Evolutionary conservation across 1,140 invertebrate species (phyloP).

Genomic region (Halictus rubicundus): DNA sequence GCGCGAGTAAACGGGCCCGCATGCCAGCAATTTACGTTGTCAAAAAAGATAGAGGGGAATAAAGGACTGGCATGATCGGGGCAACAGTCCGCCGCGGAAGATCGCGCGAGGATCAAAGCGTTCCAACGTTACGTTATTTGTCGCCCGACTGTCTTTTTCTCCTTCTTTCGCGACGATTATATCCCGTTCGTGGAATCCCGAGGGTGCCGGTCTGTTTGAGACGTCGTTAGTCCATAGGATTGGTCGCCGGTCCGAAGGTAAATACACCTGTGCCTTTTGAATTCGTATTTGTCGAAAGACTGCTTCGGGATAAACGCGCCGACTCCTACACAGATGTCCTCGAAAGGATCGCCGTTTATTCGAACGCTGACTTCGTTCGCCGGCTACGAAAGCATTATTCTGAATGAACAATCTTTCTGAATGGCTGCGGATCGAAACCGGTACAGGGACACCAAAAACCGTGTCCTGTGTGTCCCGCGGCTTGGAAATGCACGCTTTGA

Average conservation of each 20-base stretch:
- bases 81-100: background rate
- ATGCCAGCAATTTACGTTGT: slow-evolving; percentile 9
- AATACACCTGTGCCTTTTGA: slow-evolving; percentile 26
- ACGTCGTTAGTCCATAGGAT: slow-evolving; percentile 4
- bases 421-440: background rate
- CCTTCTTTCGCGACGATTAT: background rate
- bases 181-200: slow-evolving; percentile 21
- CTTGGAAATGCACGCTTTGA: too few species aligned
- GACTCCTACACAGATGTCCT: background rate
- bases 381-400: background rate
- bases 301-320: background rate
- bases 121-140: slow-evolving; percentile 35
- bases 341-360: background rate
- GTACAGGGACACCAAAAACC: background rate
- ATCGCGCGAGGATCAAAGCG: slow-evolving; percentile 17
- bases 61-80: background rate
- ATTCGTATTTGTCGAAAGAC: slow-evolving; percentile 18
- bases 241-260: background rate
- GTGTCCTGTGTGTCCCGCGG: too few species aligned
- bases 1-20: background rate
- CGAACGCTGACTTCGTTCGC: background rate
- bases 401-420: background rate
- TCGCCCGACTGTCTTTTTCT: background rate
- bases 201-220: background rate
- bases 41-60: background rate